Evolutionary conservation across 2,113 vertebrate genomes (phyloP), one percentile per base, ranked within the genome.

Genomic region (Syngnathoides biaculeatus): DNA sequence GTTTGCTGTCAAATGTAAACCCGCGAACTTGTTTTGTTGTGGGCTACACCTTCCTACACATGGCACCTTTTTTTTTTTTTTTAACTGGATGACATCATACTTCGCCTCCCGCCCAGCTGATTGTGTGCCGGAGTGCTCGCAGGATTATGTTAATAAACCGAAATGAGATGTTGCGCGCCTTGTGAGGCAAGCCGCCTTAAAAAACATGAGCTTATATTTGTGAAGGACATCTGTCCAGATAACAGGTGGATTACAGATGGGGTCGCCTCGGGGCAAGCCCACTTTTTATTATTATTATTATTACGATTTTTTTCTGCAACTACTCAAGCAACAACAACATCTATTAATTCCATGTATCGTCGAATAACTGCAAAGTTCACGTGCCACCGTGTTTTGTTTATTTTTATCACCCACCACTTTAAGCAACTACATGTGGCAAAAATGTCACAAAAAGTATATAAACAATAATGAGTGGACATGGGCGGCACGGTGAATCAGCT

Each of bases 31-130:
- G 47, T 64, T 64, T 72, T 63, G 40, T 55, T 14, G 42, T 1
- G 52, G 75, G 69, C 75, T 82, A 50, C 76, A 83, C 70, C 78
- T 60, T 82, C 70, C 78, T 60, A 20, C n/a, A 75, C 74, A 67
- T 73, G 68, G 8, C 64, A 70, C 69, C 68, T 81, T 73, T 75
- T 72, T 70, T n/a, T n/a, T n/a, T n/a, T n/a, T n/a, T n/a, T n/a
- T n/a, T n/a, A n/a, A 27, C 27, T 13, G 64, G 78, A 87, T 88
- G 86, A 90, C 86, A 85, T 89, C 89, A 90, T 90, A 64, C 77
- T 74, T 80, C 75, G 74, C 71, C 74, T 19, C 61, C 78, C 74
- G n/a, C 61, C 78, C 62, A 15, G n/a, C 71, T 74, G 71, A 72
- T 71, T 57, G 7, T 42, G 39, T 42, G 38, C 59, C 22, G 8